A percentile compares a stretch with the other conserved stretches of the same genome.
phyloP scores from a whole-genome alignment of 1,140 invertebrate genomes.

The Philopotamus ludificatus region DNA sequence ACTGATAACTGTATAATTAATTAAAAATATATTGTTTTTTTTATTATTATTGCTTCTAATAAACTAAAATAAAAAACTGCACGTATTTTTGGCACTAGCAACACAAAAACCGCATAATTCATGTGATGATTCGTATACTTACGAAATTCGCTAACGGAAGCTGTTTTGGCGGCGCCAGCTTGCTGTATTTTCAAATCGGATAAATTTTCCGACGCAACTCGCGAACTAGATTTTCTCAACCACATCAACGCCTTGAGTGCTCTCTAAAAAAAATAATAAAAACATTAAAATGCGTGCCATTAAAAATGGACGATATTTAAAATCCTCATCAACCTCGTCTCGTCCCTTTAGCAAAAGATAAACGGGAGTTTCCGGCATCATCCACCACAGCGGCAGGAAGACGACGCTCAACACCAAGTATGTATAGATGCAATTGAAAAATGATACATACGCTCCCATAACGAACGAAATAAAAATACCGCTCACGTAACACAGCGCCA shows the following conservation, averaged over 20 bases:
- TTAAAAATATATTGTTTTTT: too few relatives aligned
- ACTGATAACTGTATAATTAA: too few relatives aligned
- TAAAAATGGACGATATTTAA: too few relatives aligned
- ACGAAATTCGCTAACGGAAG: constrained; percentile 30
- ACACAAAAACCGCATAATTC: background rate
- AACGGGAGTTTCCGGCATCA: constrained; percentile 34
- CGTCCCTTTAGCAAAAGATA: constrained; percentile 21
- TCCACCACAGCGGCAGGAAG: constrained; percentile 32
- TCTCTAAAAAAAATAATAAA: constrained; percentile 23
- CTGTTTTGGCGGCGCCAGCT: constrained; percentile 31
- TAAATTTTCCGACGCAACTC: constrained; percentile 2
- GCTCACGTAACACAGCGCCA: constrained; percentile 18
- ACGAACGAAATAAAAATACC: constrained; percentile 32
- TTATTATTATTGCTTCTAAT: background rate
- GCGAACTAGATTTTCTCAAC: constrained; percentile 20
- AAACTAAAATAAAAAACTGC: background rate
- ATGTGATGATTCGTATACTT: constrained; percentile 13
- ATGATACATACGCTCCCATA: constrained; percentile 21
- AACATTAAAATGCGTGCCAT: background rate
- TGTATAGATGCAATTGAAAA: background rate
- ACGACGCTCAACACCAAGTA: constrained; percentile 10
- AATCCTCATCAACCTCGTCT: too few relatives aligned
- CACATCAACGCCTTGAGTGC: constrained; percentile 23
- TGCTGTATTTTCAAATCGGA: constrained; percentile 26
- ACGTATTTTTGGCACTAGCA: too few relatives aligned